Evolutionary conservation across 2,888 invertebrate genomes (phyloP).

Genomic region (Cyaniris semiargus): DNA sequence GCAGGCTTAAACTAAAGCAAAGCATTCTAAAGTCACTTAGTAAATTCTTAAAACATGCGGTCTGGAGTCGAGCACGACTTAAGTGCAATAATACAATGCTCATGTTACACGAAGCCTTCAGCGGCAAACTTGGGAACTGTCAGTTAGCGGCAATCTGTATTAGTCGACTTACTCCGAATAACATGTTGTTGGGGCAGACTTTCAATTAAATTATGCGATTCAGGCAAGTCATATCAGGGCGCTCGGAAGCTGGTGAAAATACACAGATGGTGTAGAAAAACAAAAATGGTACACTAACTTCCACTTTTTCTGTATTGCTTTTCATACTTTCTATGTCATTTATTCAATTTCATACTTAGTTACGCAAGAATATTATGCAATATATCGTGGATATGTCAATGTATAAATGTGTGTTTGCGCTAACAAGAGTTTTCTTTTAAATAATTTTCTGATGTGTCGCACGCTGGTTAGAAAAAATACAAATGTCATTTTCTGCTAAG

Average conservation of each 20-base stretch:
- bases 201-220: conserved; percentile 20
- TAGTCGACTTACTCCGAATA: conserved; percentile 21
- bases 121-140: conserved; percentile 26
- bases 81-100: conserved; percentile 12
- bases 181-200: not conserved
- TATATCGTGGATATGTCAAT: not conserved
- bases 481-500: not conserved
- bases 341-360: no score
- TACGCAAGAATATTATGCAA: no score
- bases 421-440: not conserved
- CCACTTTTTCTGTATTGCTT: no score
- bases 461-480: not conserved
- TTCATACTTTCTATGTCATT: no score
- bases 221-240: not conserved
- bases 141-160: conserved; percentile 20
- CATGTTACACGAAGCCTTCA: conserved; percentile 24
- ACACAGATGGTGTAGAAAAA: not conserved
- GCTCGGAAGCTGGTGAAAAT: not conserved
- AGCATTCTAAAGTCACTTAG: conserved; percentile 16
- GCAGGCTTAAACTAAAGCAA: conserved; percentile 14
- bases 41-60: conserved; percentile 18
- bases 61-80: not conserved
- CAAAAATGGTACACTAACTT: no score
- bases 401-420: not conserved
- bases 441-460: not conserved